These are phyloP conservation scores for Anomalospiza imberbis DNA, from an alignment of 2,797 vertebrate species.

Conservation along the genomic window DNA sequence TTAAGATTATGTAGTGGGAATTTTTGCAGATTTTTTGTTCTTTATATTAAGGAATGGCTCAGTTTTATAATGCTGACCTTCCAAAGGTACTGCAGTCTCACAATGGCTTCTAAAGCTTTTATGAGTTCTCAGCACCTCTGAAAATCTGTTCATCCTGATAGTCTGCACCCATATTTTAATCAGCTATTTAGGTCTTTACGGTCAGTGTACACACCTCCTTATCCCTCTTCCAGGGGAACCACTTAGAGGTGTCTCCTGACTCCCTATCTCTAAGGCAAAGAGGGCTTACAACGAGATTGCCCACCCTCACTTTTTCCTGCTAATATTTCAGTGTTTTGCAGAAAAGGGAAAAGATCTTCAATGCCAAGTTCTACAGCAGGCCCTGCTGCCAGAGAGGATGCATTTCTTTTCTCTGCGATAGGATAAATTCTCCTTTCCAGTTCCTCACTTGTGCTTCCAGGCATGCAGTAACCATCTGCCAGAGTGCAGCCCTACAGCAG, in stretches of 20 bases:
- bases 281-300: background rate
- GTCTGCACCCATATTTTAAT: background rate
- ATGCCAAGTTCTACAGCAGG: background rate
- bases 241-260: background rate
- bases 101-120: background rate
- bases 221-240: background rate
- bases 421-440: background rate
- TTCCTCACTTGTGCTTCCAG: conserved; percentile 6
- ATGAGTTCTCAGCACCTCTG: background rate
- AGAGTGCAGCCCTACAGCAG: background rate
- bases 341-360: background rate
- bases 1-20: background rate
- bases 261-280: background rate
- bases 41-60: background rate
- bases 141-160: background rate
- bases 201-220: background rate
- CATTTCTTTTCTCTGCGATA: background rate
- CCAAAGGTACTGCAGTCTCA: background rate
- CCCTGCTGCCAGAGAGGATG: background rate
- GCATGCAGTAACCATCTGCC: background rate
- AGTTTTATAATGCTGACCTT: background rate
- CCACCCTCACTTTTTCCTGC: background rate
- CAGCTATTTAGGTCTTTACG: background rate
- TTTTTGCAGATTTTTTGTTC: background rate
- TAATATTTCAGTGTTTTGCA: background rate